phyloP scores from a whole-genome alignment of 2,113 vertebrate genomes.

The Zeus faber region DNA sequence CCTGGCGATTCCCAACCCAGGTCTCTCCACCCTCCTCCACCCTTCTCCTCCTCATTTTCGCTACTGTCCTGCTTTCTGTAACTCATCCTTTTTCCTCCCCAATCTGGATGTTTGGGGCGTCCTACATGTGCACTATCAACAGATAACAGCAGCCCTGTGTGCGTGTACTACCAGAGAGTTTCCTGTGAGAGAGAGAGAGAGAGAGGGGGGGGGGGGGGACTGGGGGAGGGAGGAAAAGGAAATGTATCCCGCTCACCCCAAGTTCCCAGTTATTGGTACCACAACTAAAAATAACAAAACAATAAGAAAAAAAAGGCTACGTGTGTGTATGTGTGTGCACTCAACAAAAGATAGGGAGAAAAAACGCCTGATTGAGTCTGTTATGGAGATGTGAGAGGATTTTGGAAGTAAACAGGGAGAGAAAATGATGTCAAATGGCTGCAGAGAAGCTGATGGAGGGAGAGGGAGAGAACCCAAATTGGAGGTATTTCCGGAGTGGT shows the following conservation, averaged over 20 bases:
- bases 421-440: conserved; percentile 20
- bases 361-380: conserved; percentile 3
- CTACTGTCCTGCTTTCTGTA: too few relatives aligned
- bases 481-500: conserved; percentile 71
- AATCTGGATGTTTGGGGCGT: too few relatives aligned
- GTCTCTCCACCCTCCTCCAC: too few relatives aligned
- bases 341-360: not conserved
- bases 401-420: conserved; percentile 9
- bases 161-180: too few relatives aligned
- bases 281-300: not conserved
- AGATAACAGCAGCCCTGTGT: too few relatives aligned
- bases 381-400: conserved; percentile 8
- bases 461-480: conserved; percentile 17
- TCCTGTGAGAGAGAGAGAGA: not conserved
- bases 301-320: not conserved
- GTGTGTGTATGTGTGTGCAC: not conserved
- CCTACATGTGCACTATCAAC: too few relatives aligned
- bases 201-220: not conserved
- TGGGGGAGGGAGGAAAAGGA: not conserved
- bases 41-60: too few relatives aligned
- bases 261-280: not conserved
- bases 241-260: not conserved
- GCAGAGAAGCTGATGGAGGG: conserved; percentile 44
- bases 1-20: too few relatives aligned
- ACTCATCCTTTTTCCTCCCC: too few relatives aligned